Evolutionary conservation across 1,140 invertebrate species (phyloP).

Genomic region (Rhagoletis pomonella): DNA sequence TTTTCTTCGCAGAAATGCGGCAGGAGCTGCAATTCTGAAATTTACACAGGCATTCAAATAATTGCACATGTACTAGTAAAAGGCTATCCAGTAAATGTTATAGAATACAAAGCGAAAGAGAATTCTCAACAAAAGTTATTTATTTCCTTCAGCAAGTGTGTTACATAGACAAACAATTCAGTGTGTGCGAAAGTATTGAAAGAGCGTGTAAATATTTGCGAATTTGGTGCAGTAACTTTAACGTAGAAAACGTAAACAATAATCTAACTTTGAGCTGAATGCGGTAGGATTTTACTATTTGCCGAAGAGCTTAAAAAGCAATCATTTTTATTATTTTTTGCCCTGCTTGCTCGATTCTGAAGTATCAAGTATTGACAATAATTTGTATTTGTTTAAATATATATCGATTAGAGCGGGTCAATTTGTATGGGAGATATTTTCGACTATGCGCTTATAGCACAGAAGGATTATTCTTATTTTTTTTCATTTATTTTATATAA

Average conservation of each 20-base stretch:
- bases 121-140: neutral
- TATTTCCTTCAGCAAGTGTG: neutral
- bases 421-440: too few relatives aligned
- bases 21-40: neutral
- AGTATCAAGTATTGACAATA: too few relatives aligned
- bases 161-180: neutral
- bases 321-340: too few relatives aligned
- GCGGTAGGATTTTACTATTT: neutral
- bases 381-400: too few relatives aligned
- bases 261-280: neutral
- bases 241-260: neutral
- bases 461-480: too few relatives aligned
- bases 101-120: neutral
- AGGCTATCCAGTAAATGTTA: neutral
- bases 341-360: too few relatives aligned
- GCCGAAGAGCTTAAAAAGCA: neutral
- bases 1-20: neutral
- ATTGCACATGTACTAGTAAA: neutral
- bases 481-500: too few relatives aligned
- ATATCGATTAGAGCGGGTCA: too few relatives aligned
- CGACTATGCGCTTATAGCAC: too few relatives aligned
- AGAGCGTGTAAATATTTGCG: constrained; percentile 1
- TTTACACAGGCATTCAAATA: neutral
- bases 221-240: neutral
- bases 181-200: neutral